Base-by-base conservation (phyloP, 1,140 invertebrate species). In the Bactericera cockerelli region DNA sequence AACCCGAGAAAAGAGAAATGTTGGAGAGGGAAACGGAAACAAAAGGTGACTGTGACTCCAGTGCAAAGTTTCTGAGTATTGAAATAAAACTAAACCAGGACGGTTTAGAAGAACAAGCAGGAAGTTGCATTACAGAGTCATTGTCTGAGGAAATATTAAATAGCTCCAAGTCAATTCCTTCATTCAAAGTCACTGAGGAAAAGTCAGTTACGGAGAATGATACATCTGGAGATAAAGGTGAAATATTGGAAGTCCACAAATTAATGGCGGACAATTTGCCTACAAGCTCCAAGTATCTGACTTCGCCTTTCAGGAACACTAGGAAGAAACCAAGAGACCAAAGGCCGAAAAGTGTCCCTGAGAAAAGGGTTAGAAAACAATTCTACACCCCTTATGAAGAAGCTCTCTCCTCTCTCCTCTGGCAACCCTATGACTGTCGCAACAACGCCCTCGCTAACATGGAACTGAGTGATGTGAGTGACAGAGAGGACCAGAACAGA, bases 391-490 rank as follows among this genome's bases (percentile, higher is more conserved):
- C 42, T 49, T 61, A 61, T 53, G 63, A 64, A 54, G 64, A 68
- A 57, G 67, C 68, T n/a, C 60, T 69, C 42, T 66, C 65, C 16
- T 68, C 67, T 24, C 61, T 69, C 6, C 59, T 69, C 4, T 69
- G 66, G 66, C 65, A 69, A 55, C 68, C 68, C 1, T 69, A 69
- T 61, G 66, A 69, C 22, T 67, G 67, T 55, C 55, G 63, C n/a
- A 58, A 42, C 22, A 49, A 49, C 42, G 22, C 14, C 25, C n/a
- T 19, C 3, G 22, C n/a, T 49, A 49, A 22, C 22, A 49, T 19
- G n/a, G n/a, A 16, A 49, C 3, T 16, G 42, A 49, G 22, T 49
- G 22, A 49, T 49, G n/a, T 49, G n/a, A 49, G 42, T n/a, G 42
- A 49, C 19, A 49, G 42, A 10, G 42, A 49, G 19, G 42, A 49